Base-by-base conservation (phyloP, 2,888 invertebrate genomes). In the Drosophila percnosoma region DNA sequence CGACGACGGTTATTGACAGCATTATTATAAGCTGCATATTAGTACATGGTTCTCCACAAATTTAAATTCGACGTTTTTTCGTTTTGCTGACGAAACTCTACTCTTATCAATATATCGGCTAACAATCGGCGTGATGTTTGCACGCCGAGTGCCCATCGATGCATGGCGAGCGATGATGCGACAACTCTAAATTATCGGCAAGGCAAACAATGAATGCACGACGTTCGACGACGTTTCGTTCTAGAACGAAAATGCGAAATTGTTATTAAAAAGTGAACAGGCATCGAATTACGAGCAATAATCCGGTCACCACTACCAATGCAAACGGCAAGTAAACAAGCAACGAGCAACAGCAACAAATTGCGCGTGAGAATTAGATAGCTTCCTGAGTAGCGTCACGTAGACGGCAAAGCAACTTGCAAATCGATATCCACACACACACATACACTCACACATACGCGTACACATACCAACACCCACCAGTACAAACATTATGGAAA, bases 301-400 rank as follows among this genome's bases (percentile, higher is more conserved):
- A 67, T 68, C 59, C 75, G 75, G 68, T 69, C 58, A 80, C 76
- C 60, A 76, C 62, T 64, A 79, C 79, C 36, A 61, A 77, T 77
- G 77, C 68, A 80, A 73, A 68, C 68, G 63, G 65, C 61, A 29
- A 65, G 58, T 71, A 55, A 64, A 62, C 61, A 61, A 33, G 40
- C 42, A 61, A 27, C 65, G 48, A 63, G 51, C 62, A 75, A 63
- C 45, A 63, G 33, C 63, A 75, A 72, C 52, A 59, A 71, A 79
- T 75, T 79, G 71, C 76, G 74, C 78, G 82, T 78, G 75, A 80
- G 84, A 80, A 71, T 76, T 76, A 80, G 77, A 68, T 69, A 73
- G 68, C 69, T 80, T 82, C 80, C 86, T 87, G 86, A 83, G 80
- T 75, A 78, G 86, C 88, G 87, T 87, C 87, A 88, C 87, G 87